phyloP scores from a whole-genome alignment of 1,140 invertebrate species.

The Popillia japonica region DNA sequence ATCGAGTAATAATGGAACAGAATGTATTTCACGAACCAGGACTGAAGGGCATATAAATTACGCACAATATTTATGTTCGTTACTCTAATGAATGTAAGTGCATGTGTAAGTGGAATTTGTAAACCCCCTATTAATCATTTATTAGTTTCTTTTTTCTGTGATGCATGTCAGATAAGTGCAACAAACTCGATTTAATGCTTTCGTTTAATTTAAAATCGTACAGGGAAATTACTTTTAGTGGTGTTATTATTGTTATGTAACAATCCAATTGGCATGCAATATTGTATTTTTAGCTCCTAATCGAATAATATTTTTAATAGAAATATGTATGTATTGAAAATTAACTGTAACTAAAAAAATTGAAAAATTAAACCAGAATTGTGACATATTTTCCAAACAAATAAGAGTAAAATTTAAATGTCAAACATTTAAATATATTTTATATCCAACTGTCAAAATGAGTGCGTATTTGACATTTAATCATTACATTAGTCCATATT shows the following conservation, averaged over 20 bases:
- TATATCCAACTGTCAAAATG: no score
- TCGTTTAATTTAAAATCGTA: not conserved
- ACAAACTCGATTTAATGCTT: not conserved
- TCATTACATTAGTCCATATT: no score
- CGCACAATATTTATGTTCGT: not conserved
- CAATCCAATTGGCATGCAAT: no score
- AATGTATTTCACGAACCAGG: not conserved
- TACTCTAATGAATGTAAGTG: conserved; percentile 6
- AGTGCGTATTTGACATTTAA: no score
- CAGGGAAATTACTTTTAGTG: not conserved
- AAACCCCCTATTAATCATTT: not conserved
- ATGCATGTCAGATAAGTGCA: not conserved
- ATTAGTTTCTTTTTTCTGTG: not conserved
- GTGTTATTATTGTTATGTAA: not conserved
- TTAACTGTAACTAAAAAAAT: not conserved
- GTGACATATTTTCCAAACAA: no score
- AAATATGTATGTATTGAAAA: no score
- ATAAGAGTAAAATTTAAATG: no score
- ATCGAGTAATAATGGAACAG: not conserved
- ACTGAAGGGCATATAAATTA: conserved; percentile 6
- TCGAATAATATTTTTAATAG: no score
- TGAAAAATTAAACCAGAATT: no score
- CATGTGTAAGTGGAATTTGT: not conserved
- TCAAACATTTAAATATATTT: no score
- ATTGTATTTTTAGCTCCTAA: no score